These are phyloP conservation scores for Corvus hawaiiensis DNA, from an alignment of 2,113 vertebrate species.

Conservation along the genomic window DNA sequence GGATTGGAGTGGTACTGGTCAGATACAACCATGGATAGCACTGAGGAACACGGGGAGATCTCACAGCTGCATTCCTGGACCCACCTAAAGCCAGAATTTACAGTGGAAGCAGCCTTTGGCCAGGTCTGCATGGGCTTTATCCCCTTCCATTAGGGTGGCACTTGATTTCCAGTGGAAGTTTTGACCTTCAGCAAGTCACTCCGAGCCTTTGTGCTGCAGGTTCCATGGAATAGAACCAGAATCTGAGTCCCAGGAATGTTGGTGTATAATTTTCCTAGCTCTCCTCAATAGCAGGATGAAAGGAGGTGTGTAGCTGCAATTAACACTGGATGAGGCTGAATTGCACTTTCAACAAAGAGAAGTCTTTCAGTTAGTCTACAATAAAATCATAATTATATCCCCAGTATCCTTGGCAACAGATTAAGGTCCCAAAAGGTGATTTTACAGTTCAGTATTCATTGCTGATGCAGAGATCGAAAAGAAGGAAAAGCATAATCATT, in stretches of 20 bases:
- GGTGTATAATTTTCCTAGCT: background rate
- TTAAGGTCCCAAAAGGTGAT: background rate
- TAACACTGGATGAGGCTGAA: slow-evolving; percentile 13
- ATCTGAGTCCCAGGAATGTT: background rate
- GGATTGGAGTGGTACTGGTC: background rate
- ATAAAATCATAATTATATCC: background rate
- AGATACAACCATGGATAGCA: background rate
- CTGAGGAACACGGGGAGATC: background rate
- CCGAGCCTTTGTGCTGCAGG: background rate
- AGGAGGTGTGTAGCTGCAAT: background rate
- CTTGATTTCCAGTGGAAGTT: background rate
- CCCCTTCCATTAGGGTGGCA: background rate
- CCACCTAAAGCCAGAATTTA: background rate
- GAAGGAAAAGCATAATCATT: background rate
- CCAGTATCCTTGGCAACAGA: slow-evolving; percentile 20
- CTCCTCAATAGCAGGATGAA: background rate
- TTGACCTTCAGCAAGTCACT: background rate
- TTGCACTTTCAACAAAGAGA: background rate
- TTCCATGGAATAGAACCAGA: accelerated
- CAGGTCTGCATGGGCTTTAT: accelerated
- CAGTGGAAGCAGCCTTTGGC: background rate
- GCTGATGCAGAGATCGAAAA: background rate
- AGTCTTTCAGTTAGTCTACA: slow-evolving; percentile 7
- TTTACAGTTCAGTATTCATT: background rate
- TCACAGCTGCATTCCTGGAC: background rate